Evolutionary conservation across 2,797 vertebrate species (phyloP).

Genomic region (Scarus forsteni): DNA sequence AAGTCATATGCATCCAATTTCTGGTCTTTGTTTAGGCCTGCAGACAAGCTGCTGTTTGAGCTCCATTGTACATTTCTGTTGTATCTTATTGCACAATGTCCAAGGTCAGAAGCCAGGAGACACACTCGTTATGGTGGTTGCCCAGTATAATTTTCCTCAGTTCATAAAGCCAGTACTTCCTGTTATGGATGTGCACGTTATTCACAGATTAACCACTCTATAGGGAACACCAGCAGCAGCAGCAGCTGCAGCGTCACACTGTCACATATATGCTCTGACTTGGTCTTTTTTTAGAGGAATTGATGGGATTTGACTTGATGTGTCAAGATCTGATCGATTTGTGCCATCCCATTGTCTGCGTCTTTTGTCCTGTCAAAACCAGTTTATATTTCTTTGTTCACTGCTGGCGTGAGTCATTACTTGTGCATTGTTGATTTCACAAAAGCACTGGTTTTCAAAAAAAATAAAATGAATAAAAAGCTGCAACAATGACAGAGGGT

Average conservation of each 20-base stretch:
- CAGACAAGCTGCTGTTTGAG: slow-evolving; percentile 24
- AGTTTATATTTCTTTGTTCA: slow-evolving; percentile 72
- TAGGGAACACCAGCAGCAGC: slow-evolving; percentile 41
- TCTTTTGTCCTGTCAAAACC: slow-evolving; percentile 62
- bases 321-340: slow-evolving; percentile 60
- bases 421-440: slow-evolving; percentile 71
- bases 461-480: slow-evolving; percentile 23
- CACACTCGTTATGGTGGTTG: slow-evolving; percentile 17
- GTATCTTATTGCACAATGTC: too few species aligned
- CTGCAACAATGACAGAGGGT: slow-evolving; percentile 50
- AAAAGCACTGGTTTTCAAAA: slow-evolving; percentile 56
- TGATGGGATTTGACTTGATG: slow-evolving; percentile 51
- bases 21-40: slow-evolving; percentile 35
- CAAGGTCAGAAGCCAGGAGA: too few species aligned
- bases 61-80: slow-evolving; percentile 25
- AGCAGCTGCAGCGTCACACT: slow-evolving; percentile 1
- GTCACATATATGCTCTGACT: slow-evolving; percentile 14
- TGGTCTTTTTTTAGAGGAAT: slow-evolving; percentile 22
- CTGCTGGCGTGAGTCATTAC: slow-evolving; percentile 69
- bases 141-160: slow-evolving; percentile 32
- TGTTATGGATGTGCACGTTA: slow-evolving; percentile 24
- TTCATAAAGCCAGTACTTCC: slow-evolving; percentile 32
- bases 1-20: slow-evolving; percentile 20
- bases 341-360: slow-evolving; percentile 57
- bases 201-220: slow-evolving; percentile 27